Base-by-base conservation (phyloP, 2,888 invertebrate species). In the Willowsia nigromaculata region DNA sequence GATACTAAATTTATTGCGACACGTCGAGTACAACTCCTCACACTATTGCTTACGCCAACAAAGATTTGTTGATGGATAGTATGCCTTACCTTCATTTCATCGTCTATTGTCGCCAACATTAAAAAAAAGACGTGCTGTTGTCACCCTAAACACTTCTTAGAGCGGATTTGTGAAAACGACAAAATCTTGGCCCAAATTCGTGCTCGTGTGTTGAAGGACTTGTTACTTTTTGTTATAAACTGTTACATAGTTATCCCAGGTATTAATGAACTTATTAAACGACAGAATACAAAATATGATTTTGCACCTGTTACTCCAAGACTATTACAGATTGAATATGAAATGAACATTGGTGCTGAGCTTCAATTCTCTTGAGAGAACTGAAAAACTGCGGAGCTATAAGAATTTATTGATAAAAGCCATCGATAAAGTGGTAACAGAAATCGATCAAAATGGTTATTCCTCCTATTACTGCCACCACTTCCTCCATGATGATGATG, bases 401-500 rank as follows among this genome's bases (percentile, higher is more conserved):
- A 56, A 56, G 22, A 37, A 33, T 65, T 65, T 37, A 33, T 37
- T 18, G 15, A 62, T 62, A 37, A 27, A 25, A 27, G 7, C 15
- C 27, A 30, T 30, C n/a, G 15, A 15, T 33, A 15, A 37, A 37
- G 33, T 6, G 27, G n/a, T n/a, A n/a, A n/a, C n/a, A n/a, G 30
- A 43, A 82, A 62, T 30, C 27, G 37, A 13, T 68, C 81, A 56
- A 65, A 88, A 90, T 91, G 90, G 90, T 90, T 56, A 81, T 91
- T 84, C 90, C 90, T 9, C 87, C 78, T 47, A 88, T 85, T 80
- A 86, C 91, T 89, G 89, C 91, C n/a, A 68, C 68, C 22, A 62
- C 68, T 33, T 71, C 85, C 9, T 71, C 71, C n/a, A 18, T 43
- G n/a, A 50, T 50, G 74, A 74, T 74, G 76, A 76, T 25, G 47